Evolutionary conservation across 2,113 vertebrate species (phyloP), one percentile per base, ranked within the genome.

Genomic region (Dolichallabes microphthalmus): DNA sequence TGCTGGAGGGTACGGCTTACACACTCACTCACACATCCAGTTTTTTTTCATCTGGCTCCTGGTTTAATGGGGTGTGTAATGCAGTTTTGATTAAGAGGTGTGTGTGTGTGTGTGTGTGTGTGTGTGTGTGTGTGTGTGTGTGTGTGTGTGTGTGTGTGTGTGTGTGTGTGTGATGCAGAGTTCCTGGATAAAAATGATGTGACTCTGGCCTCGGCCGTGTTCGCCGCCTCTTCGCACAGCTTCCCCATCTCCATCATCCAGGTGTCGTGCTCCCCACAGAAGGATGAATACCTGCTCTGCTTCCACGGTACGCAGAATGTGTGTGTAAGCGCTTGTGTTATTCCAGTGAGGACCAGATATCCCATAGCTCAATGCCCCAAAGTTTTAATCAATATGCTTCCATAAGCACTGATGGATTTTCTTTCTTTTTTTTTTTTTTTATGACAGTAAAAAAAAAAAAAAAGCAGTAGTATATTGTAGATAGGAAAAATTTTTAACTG

Each of bases 121-220:
- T n/a, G 30, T 45, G 57, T 35, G 73, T 85, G 61, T 78, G 35
- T 75, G 50, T 85, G 69, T 78, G 20, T 82, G 50, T 85, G 10
- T 61, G 55, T 57, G 30, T 50, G 52, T 30, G 79, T 85, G 69
- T 73, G n/a, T 69, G 15, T 80, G 55, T 57, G 30, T 50, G 52
- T 30, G 79, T 85, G 71, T 73, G n/a, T 71, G 15, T 58, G 4
- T n/a, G n/a, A 3, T 77, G 15, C 93, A 99, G 98, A 99, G 92
- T 99, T 99, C 93, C 94, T 99, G 92, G 98, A 99, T 92, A 98
- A 99, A 96, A 99, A 98, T 0, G 98, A 99, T 82, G 97, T 97
- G 80, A 96, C 97, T 22, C 93, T 99, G 90, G 97, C 98, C 0
- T 97, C 98, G 3, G 98, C 97, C 1, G 95, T 99, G 85, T 99